These are phyloP conservation scores for Urocitellus parryii DNA, from an alignment of 2,113 vertebrate genomes.

Conservation along the genomic window DNA sequence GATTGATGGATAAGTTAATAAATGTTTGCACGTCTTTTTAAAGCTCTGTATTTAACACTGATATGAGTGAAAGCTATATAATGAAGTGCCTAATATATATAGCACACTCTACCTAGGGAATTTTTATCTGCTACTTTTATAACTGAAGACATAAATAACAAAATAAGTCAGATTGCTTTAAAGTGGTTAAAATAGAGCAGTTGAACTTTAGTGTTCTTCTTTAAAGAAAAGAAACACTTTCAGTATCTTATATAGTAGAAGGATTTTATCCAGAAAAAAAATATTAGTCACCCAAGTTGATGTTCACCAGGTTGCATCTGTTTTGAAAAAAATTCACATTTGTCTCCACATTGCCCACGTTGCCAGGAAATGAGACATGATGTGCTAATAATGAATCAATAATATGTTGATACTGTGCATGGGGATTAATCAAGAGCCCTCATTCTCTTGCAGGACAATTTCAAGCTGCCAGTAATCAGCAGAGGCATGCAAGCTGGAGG, in stretches of 20 bases:
- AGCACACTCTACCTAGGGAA: background rate
- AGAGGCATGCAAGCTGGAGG: background rate
- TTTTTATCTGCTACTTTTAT: background rate
- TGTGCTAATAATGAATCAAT: slow-evolving; percentile 68
- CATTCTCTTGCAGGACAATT: slow-evolving; percentile 58
- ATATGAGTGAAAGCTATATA: background rate
- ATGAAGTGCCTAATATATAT: background rate
- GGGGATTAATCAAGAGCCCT: slow-evolving; percentile 69
- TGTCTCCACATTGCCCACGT: background rate
- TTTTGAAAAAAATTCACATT: slow-evolving; percentile 50
- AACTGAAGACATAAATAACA: slow-evolving; percentile 27
- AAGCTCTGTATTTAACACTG: slow-evolving; percentile 12
- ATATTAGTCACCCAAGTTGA: background rate
- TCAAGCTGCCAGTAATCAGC: slow-evolving; percentile 69
- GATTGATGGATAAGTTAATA: background rate
- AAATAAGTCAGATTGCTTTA: background rate
- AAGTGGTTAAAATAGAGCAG: background rate
- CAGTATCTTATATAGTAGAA: background rate
- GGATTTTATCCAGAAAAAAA: background rate
- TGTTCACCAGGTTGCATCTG: background rate
- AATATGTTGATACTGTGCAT: slow-evolving; percentile 55
- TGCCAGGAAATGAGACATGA: background rate
- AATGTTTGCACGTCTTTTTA: background rate
- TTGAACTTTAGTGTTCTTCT: background rate
- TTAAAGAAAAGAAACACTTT: background rate